A percentile compares a stretch with the other conserved stretches of the same genome.
These are phyloP conservation scores for Lithophane semibrunnea DNA, from an alignment of 2,888 invertebrate species.

Conservation along the genomic window DNA sequence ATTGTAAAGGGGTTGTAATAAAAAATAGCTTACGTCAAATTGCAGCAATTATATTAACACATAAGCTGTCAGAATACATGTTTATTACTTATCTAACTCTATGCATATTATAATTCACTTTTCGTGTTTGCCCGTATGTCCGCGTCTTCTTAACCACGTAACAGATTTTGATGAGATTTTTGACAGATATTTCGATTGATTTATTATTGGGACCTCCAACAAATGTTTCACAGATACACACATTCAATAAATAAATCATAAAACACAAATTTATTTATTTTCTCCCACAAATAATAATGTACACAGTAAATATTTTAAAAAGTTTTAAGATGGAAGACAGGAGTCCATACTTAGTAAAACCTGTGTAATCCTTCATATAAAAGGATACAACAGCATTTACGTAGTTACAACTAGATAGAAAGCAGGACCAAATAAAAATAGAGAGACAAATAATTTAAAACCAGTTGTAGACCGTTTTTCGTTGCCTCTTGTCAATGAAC, in stretches of 20 bases:
- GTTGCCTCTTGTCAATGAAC: not conserved
- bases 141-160: no score
- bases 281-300: no score
- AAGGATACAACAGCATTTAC: not conserved
- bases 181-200: not conserved
- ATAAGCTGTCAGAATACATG: not conserved
- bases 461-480: not conserved
- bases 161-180: no score
- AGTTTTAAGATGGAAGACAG: no score
- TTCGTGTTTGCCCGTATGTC: no score
- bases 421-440: not conserved
- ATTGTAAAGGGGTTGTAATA: constrained; percentile 47
- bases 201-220: not conserved
- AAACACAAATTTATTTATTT: no score
- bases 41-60: constrained; percentile 22
- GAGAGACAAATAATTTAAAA: not conserved
- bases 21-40: constrained; percentile 35
- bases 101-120: no score
- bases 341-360: no score
- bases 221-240: not conserved
- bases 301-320: no score
- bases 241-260: no score
- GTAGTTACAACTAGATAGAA: not conserved
- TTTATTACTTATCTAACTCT: not conserved
- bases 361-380: not conserved